Evolutionary conservation across 2,113 vertebrate species (phyloP).

Genomic region (Ancistrus triradiatus): DNA sequence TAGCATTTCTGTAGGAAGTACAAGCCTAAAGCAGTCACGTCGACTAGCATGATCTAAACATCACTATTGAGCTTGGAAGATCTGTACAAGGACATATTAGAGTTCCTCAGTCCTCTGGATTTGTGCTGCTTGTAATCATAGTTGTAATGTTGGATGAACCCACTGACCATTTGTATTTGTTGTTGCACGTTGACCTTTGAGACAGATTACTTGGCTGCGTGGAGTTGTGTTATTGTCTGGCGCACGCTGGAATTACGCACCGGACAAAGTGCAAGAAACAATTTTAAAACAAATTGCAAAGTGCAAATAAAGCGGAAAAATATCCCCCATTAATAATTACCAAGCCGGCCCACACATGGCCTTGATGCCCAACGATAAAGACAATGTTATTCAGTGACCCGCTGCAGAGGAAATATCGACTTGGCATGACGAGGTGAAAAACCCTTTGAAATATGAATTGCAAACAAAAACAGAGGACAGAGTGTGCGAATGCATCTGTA

Average conservation of each 20-base stretch:
- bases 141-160: not conserved
- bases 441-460: slow-evolving; percentile 13
- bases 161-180: slow-evolving; percentile 13
- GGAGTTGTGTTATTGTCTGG: slow-evolving; percentile 27
- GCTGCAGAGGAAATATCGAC: slow-evolving; percentile 9
- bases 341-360: slow-evolving; percentile 39
- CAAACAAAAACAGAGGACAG: slow-evolving; percentile 5
- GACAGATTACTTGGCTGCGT: slow-evolving; percentile 28
- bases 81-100: no score
- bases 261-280: slow-evolving; percentile 43
- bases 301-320: slow-evolving; percentile 49
- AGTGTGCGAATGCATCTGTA: slow-evolving; percentile 3
- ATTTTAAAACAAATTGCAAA: slow-evolving; percentile 48
- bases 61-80: no score
- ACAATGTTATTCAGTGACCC: slow-evolving; percentile 28
- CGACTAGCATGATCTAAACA: no score
- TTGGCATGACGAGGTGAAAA: not conserved
- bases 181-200: slow-evolving; percentile 30
- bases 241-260: slow-evolving; percentile 14
- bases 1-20: no score
- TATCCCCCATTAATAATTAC: slow-evolving; percentile 52
- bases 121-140: no score
- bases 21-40: no score
- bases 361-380: slow-evolving; percentile 40
- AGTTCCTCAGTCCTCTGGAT: no score